phyloP scores from a whole-genome alignment of 1,140 invertebrate genomes.

The Tenebrio molitor region DNA sequence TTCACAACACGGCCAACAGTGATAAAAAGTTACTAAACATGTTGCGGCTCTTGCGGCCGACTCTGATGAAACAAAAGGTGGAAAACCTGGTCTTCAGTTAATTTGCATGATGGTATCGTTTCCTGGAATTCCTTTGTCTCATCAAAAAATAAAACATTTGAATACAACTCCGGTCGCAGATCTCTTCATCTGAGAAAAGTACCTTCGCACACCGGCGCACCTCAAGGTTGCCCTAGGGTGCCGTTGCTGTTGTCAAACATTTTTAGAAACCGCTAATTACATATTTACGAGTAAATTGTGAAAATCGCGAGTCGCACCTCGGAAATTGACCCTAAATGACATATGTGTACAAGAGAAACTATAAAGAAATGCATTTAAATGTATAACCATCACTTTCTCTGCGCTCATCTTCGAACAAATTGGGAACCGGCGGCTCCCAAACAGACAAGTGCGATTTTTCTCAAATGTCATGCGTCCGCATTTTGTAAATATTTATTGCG shows the following conservation, averaged over 20 bases:
- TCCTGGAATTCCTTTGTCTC: background rate
- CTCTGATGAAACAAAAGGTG: background rate
- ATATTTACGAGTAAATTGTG: no score
- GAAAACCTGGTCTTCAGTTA: background rate
- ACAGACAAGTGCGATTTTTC: conserved; percentile 12
- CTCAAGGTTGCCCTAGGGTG: no score
- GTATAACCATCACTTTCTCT: conserved; percentile 29
- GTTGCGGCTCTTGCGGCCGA: no score
- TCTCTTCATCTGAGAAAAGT: no score
- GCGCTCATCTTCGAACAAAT: conserved; percentile 20
- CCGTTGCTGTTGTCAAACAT: no score
- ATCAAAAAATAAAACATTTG: no score
- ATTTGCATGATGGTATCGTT: conserved; percentile 9
- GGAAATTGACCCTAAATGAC: conserved; percentile 16
- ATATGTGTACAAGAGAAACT: conserved; percentile 27
- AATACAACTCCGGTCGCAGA: no score
- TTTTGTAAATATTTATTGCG: conserved; percentile 23
- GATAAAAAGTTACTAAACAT: background rate
- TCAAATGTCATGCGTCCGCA: conserved; percentile 12
- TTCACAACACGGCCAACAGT: no score
- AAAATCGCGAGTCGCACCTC: no score
- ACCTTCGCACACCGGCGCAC: no score
- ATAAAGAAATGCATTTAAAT: conserved; percentile 33
- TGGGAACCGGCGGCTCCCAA: conserved; percentile 2
- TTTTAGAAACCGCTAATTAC: no score